Conservation (phyloP, 2,797 vertebrate genomes). For the Lithobates pipiens region DNA sequence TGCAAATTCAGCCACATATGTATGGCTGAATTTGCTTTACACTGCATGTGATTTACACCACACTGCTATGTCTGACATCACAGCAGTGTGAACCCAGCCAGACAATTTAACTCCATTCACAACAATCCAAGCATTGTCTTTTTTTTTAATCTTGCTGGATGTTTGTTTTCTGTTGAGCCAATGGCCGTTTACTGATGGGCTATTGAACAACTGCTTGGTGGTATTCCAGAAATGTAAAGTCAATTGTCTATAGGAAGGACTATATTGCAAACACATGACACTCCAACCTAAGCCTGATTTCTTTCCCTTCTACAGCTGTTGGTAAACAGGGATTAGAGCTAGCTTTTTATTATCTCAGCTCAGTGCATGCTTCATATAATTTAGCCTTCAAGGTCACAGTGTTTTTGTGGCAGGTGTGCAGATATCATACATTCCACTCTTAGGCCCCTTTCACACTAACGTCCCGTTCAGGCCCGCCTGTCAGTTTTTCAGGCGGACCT, state of each 20-base stretch:
- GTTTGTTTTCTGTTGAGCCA: neutral
- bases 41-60: no score
- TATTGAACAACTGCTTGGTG: neutral
- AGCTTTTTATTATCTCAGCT: slow-evolving; percentile 39
- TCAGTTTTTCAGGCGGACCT: no score
- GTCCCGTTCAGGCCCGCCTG: no score
- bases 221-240: slow-evolving; percentile 7
- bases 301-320: slow-evolving; percentile 51
- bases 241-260: neutral
- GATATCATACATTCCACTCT: neutral
- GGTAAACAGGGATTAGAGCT: slow-evolving; percentile 33
- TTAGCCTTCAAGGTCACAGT: slow-evolving; percentile 48
- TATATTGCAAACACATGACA: neutral
- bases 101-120: no score
- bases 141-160: no score
- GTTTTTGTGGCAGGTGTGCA: slow-evolving; percentile 29
- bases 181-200: neutral
- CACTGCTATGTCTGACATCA: no score
- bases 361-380: neutral
- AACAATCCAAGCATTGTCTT: no score
- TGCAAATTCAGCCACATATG: no score
- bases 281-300: slow-evolving; percentile 32
- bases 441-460: no score
- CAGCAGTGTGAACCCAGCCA: no score
- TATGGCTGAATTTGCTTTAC: no score